These are phyloP conservation scores for Ochropleura plecta DNA, from an alignment of 2,888 invertebrate species.

Conservation along the genomic window DNA sequence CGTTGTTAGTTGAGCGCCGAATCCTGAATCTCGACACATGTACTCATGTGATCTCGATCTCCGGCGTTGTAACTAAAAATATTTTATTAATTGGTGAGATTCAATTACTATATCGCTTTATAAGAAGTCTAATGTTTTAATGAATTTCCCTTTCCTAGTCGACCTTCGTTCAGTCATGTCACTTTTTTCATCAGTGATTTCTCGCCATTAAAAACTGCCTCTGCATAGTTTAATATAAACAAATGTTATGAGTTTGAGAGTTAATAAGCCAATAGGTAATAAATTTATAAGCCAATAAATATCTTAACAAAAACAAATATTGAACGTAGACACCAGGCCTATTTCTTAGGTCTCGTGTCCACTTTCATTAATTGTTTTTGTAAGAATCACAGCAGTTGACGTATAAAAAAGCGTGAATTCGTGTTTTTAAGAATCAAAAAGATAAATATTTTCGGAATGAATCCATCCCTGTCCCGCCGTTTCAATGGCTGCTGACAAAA, in stretches of 20 bases:
- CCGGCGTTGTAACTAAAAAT: no score
- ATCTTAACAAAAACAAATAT: neutral
- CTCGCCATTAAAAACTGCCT: neutral
- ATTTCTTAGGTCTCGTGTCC: no score
- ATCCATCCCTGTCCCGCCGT: slow-evolving; percentile 25
- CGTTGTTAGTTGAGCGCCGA: no score
- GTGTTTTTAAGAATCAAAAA: neutral
- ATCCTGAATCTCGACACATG: no score
- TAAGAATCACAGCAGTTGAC: neutral
- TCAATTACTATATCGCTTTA: no score
- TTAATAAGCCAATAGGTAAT: neutral
- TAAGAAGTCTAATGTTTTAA: no score
- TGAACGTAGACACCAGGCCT: neutral
- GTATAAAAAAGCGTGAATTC: neutral
- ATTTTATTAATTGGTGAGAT: no score
- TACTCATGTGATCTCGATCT: no score
- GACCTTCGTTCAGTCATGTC: no score
- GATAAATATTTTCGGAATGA: neutral
- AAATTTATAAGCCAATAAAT: neutral
- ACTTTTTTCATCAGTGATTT: neutral
- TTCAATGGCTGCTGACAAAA: slow-evolving; percentile 21
- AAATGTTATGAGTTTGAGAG: neutral
- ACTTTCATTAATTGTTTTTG: no score
- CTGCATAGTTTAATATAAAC: neutral
- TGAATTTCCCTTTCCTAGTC: no score